Evolutionary conservation across 2,888 invertebrate genomes (phyloP).

Genomic region (Dioctria linearis): DNA sequence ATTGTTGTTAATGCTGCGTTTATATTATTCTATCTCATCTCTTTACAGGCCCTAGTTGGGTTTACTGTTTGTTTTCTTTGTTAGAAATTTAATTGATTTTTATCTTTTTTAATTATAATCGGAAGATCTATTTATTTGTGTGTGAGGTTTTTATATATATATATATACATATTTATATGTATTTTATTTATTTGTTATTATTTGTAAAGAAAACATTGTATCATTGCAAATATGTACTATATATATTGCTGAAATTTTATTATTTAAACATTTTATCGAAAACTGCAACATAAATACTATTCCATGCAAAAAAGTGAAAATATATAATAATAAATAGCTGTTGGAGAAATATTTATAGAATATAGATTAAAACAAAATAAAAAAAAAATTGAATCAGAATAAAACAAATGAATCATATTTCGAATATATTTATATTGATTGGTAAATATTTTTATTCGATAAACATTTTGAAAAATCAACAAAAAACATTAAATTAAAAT

Average conservation of each 20-base stretch:
- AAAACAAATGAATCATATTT: slow-evolving; percentile 43
- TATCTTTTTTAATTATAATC: slow-evolving; percentile 1
- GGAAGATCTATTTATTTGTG: slow-evolving; percentile 53
- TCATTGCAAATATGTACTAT: slow-evolving; percentile 19
- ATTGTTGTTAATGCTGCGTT: neutral
- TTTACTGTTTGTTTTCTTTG: neutral
- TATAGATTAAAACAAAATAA: neutral
- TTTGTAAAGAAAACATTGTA: neutral
- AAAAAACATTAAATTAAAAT: slow-evolving; percentile 57
- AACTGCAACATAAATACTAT: slow-evolving; percentile 34
- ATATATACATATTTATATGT: slow-evolving; percentile 24
- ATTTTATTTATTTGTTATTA: slow-evolving; percentile 5
- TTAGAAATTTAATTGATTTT: slow-evolving; percentile 7
- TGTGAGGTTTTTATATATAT: neutral
- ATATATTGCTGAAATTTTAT: slow-evolving; percentile 32
- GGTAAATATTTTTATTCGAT: slow-evolving; percentile 46
- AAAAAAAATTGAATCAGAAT: slow-evolving; percentile 27
- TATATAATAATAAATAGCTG: neutral
- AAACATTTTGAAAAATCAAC: slow-evolving; percentile 55
- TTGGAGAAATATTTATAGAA: neutral
- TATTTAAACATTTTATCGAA: slow-evolving; percentile 4
- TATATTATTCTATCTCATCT: neutral
- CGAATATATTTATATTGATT: slow-evolving; percentile 38
- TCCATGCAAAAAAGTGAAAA: slow-evolving; percentile 30
- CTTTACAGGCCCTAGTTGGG: neutral